Conservation (phyloP, 2,888 invertebrate species). For the Alentia gelatinosa region DNA sequence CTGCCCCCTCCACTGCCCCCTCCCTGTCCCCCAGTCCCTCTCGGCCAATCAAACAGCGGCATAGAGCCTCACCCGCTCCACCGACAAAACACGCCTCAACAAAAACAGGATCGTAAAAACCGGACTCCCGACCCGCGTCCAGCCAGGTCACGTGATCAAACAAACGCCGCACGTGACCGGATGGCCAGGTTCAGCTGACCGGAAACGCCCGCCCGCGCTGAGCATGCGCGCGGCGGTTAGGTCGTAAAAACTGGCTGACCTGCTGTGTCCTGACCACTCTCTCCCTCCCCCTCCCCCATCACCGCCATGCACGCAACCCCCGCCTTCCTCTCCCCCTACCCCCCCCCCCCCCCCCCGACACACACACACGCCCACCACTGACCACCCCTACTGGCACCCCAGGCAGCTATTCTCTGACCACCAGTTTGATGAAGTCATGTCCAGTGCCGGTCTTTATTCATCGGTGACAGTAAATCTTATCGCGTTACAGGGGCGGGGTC, state of each 20-base stretch:
- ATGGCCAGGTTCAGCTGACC: background rate
- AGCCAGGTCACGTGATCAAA: background rate
- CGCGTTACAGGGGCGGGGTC: too few species aligned
- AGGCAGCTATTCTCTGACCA: background rate
- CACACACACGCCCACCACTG: background rate
- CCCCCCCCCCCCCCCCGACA: background rate
- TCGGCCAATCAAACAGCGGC: too few species aligned
- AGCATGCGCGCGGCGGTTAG: background rate
- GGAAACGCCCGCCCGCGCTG: background rate
- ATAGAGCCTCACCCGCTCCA: too few species aligned
- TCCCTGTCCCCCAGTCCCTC: background rate
- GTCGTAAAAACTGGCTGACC: background rate
- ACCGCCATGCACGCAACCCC: background rate
- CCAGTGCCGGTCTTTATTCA: background rate
- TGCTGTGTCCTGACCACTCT: background rate
- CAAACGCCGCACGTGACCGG: background rate
- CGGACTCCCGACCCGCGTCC: background rate
- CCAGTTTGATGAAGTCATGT: background rate
- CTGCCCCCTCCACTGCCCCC: too few species aligned
- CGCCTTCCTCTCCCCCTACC: background rate
- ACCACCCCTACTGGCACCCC: background rate
- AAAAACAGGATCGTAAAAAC: slow-evolving; percentile 6
- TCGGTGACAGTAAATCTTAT: background rate
- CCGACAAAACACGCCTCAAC: background rate
- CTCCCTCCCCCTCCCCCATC: background rate